These are phyloP conservation scores for Prunella fulvescens DNA, from an alignment of 2,113 vertebrate species.

Conservation along the genomic window DNA sequence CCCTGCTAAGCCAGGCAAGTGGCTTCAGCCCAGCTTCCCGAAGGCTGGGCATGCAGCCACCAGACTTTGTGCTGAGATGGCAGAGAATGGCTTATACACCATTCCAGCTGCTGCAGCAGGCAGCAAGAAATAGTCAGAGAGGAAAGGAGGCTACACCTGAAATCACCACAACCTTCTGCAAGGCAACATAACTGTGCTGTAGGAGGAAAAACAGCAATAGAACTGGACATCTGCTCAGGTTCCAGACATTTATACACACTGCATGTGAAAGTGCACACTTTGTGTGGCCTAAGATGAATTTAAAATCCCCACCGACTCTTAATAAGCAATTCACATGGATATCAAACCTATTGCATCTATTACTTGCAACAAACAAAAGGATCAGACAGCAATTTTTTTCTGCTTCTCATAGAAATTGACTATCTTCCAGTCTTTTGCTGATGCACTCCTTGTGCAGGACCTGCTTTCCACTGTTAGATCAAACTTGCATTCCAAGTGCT, in stretches of 20 bases:
- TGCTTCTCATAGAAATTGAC: not conserved
- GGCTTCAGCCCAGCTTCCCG: not conserved
- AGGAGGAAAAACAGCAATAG: not conserved
- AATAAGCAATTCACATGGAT: not conserved
- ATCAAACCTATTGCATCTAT: not conserved
- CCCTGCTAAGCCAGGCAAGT: not conserved
- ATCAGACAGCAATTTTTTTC: not conserved
- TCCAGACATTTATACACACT: not conserved
- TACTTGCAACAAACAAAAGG: not conserved
- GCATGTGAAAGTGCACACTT: not conserved
- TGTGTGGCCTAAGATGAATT: not conserved
- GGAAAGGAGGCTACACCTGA: not conserved
- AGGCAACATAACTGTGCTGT: not conserved
- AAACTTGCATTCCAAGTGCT: not conserved
- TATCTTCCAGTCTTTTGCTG: not conserved
- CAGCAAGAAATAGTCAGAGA: not conserved
- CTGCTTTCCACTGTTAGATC: not conserved
- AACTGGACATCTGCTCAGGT: not conserved
- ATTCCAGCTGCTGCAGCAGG: not conserved
- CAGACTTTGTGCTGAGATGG: not conserved
- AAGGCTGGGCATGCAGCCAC: not conserved
- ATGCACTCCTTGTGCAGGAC: not conserved
- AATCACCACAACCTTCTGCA: not conserved
- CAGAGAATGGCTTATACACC: rapidly evolving
- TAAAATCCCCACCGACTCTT: not conserved